Evolutionary conservation across 2,113 vertebrate species (phyloP), one percentile per base, ranked within the genome.

Genomic region (Sorex fumeus): DNA sequence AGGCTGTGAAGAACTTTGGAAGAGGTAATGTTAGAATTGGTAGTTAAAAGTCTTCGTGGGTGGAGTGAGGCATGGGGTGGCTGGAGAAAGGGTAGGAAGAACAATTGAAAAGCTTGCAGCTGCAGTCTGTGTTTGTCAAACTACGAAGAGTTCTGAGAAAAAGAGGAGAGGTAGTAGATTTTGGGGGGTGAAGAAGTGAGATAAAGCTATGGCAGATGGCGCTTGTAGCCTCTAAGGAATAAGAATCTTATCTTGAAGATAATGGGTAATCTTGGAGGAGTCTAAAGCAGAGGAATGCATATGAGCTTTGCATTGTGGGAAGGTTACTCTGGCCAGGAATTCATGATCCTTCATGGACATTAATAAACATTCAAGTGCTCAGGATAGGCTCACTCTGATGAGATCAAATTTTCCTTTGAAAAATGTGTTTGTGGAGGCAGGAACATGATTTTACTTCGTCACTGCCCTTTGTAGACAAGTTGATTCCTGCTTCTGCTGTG

Each of bases 31-130:
- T 40, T 23, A 66, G 74, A 76, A 70, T 13, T 70, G 27, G 47
- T n/a, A 84, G 70, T 94, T 74, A 53, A 67, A 86, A 32, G 66
- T 88, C 69, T 40, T 8, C 47, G 43, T 91, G 67, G 16, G 32
- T 92, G 32, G 64, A 79, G 30, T 74, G 67, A 64, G 67, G 71
- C 47, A 78, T 75, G 23, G 3, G 13, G 34, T 43, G 57, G n/a
- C 11, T 78, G 30, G 45, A 16, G n/a, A 66, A 74, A 78, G 53
- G 34, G 12, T 43, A 71, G 66, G 43, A 23, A 87, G 77, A 87
- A 62, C 2, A 76, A n/a, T 57, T 10, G 3, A 34, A 43, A 67
- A 30, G 34, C 8, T 3, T 25, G 12, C n/a, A 79, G 75, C 64
- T 70, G 64, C 53, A 74, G 30, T 27, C 0, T 69, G 19, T 60